These are phyloP conservation scores for Drosophila santomea DNA, from an alignment of 1,140 invertebrate genomes.

Conservation along the genomic window DNA sequence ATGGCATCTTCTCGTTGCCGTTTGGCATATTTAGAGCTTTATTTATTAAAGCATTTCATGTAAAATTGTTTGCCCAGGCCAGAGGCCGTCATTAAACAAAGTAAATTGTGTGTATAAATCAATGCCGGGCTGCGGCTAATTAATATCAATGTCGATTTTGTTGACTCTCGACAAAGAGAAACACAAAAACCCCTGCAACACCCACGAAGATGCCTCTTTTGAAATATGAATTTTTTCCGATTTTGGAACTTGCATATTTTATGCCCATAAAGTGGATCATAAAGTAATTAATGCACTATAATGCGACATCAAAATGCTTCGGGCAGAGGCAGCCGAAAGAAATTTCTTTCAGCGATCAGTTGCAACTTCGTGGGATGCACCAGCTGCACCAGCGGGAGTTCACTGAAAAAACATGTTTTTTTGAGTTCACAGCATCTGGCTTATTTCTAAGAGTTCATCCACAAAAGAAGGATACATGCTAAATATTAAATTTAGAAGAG, in stretches of 20 bases:
- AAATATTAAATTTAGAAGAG: too few relatives aligned
- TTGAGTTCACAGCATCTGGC: too few relatives aligned
- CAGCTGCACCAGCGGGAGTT: conserved; percentile 7
- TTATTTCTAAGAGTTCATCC: too few relatives aligned
- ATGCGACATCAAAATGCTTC: conserved; percentile 79
- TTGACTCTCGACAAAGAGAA: conserved; percentile 20
- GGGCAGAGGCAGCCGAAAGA: conserved; percentile 48
- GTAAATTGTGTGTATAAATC: conserved; percentile 65
- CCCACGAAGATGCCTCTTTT: conserved; percentile 55
- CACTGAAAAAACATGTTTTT: background rate
- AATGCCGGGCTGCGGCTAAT: conserved; percentile 54
- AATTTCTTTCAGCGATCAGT: conserved; percentile 54
- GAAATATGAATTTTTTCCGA: conserved; percentile 58
- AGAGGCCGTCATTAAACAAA: conserved; percentile 68
- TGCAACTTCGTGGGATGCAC: conserved; percentile 64
- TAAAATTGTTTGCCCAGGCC: conserved; percentile 79
- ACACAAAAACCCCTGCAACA: conserved; percentile 46
- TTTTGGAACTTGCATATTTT: conserved; percentile 62
- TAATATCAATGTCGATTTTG: conserved; percentile 71
- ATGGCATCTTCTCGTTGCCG: conserved; percentile 49
- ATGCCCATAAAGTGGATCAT: conserved; percentile 80
- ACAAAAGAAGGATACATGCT: too few relatives aligned
- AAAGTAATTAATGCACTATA: conserved; percentile 84
- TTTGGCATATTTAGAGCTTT: conserved; percentile 76
- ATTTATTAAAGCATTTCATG: conserved; percentile 83